Conservation (phyloP, 1,140 invertebrate genomes). For the Leptestheria dahalacensis region DNA sequence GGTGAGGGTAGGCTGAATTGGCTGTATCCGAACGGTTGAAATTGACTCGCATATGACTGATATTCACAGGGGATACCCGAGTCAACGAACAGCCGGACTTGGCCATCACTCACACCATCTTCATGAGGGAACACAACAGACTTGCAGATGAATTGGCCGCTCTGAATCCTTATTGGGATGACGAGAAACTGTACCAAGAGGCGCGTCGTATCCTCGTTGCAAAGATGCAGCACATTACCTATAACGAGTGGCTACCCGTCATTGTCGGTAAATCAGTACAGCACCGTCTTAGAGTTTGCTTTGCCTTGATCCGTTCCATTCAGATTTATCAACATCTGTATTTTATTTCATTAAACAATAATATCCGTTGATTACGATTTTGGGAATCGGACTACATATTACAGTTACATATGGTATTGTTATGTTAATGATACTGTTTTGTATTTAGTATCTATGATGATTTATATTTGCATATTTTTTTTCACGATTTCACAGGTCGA, state of each 20-base stretch:
- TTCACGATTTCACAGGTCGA: background rate
- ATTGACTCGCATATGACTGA: too few relatives aligned
- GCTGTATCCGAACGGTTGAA: background rate
- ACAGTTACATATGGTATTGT: too few relatives aligned
- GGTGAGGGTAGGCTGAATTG: background rate
- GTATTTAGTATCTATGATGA: background rate
- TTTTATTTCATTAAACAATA: background rate
- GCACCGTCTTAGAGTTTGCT: too few relatives aligned
- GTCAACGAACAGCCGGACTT: conserved; percentile 40
- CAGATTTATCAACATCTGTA: too few relatives aligned
- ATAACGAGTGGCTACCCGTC: conserved; percentile 46
- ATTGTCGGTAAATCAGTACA: conserved; percentile 38
- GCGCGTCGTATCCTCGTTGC: conserved; percentile 35
- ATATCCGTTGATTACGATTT: background rate
- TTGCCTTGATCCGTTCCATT: too few relatives aligned
- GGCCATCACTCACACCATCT: conserved; percentile 38
- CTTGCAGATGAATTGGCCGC: conserved; percentile 29
- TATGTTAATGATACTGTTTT: too few relatives aligned
- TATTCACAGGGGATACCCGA: conserved; percentile 12
- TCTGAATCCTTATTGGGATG: conserved; percentile 32
- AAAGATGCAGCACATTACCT: conserved; percentile 44
- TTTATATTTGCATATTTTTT: background rate
- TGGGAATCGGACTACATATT: too few relatives aligned
- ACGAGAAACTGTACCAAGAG: conserved; percentile 39
- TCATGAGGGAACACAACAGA: conserved; percentile 35